Base-by-base conservation (phyloP, 2,888 invertebrate species). In the Crossocerus cetratus region DNA sequence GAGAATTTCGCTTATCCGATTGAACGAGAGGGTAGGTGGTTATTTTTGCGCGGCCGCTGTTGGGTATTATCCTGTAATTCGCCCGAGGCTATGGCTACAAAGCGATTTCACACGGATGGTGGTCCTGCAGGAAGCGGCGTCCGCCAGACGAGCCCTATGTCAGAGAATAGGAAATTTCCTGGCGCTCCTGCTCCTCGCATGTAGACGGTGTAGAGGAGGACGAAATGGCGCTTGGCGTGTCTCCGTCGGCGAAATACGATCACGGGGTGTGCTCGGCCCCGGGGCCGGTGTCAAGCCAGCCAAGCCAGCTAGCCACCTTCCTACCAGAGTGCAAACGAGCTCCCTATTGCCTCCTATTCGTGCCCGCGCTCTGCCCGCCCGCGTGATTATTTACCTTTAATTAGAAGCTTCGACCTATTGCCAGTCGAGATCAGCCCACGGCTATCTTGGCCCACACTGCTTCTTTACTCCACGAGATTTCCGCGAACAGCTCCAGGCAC, bases 321-420 rank as follows among this genome's bases (percentile, higher is more conserved):
- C 55, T 63, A 68, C 54, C 74, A 65, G 70, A 70, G 73, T 75
- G 80, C 77, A 75, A 80, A 74, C 72, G 74, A 69, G 65, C 59
- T 80, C 76, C 80, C 80, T 56, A 63, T 64, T 73, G 76, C 58
- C 80, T 72, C 75, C 65, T 72, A 73, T 77, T 74, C 81, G 72
- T 69, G 83, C 65, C 59, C 65, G 49, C 58, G 63, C 65, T 69
- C 69, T 61, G 65, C 65, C 69, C 69, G 65, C 57, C 62, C 62
- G 62, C 61, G 67, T 67, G 80, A 83, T 81, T 81, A 83, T 84
- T 84, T 83, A 80, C 76, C 80, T 83, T 83, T 83, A 81, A 84
- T 83, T 83, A 83, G 78, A 70, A 76, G 78, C 76, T 73, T 81
- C 84, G 84, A 80, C 78, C 81, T 77, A 83, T 81, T 81, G 75